A percentile compares a stretch with the other conserved stretches of the same genome.
Evolutionary conservation across 2,797 vertebrate genomes (phyloP).

Genomic region (Siniperca undulata): DNA sequence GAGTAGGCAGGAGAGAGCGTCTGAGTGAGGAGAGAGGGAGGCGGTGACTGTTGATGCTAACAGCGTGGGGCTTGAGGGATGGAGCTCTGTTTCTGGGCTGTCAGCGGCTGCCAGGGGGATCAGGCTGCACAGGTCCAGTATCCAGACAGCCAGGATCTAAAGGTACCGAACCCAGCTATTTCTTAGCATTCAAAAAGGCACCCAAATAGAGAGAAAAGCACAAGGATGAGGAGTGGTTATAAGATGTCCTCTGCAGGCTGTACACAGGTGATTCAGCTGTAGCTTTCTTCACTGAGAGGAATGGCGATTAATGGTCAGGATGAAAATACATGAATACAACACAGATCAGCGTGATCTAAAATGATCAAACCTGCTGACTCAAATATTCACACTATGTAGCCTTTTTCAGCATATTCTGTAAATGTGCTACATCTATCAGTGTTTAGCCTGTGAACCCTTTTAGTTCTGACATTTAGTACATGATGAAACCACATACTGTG

Average conservation of each 20-base stretch:
- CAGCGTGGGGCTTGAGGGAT: slow-evolving; percentile 58
- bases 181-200: slow-evolving; percentile 59
- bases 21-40: slow-evolving; percentile 31
- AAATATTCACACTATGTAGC: neutral
- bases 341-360: slow-evolving; percentile 27
- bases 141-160: slow-evolving; percentile 56
- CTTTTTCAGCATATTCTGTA: slow-evolving; percentile 22
- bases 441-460: slow-evolving; percentile 16
- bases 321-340: slow-evolving; percentile 34
- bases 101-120: slow-evolving; percentile 55
- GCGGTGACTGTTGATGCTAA: slow-evolving; percentile 57
- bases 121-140: slow-evolving; percentile 50
- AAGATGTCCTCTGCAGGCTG: slow-evolving; percentile 38
- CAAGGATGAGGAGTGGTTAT: slow-evolving; percentile 20
- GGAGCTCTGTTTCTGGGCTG: slow-evolving; percentile 58
- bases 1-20: slow-evolving; percentile 35
- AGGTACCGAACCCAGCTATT: slow-evolving; percentile 56
- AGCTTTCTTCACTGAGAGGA: slow-evolving; percentile 35
- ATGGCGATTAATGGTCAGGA: slow-evolving; percentile 48
- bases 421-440: neutral
- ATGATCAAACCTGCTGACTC: slow-evolving; percentile 45
- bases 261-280: slow-evolving; percentile 54
- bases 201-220: slow-evolving; percentile 28
- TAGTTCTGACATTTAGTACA: slow-evolving; percentile 5
- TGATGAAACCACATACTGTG: neutral